Conservation (phyloP, 2,113 vertebrate species). For the Azemiops feae region DNA sequence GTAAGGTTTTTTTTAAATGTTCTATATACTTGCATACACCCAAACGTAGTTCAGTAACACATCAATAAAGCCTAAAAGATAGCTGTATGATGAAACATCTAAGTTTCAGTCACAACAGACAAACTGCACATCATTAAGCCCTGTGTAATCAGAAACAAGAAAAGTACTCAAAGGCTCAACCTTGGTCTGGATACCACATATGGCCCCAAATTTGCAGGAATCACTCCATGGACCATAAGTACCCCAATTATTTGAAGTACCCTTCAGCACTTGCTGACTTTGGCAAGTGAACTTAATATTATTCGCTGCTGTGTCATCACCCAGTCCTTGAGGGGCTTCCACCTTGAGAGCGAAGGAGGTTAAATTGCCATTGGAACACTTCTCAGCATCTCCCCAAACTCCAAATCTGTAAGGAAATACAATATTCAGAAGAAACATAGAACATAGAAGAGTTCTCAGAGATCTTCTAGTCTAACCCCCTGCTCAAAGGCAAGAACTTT, state of each 20-base stretch:
- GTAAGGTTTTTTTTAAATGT: not conserved
- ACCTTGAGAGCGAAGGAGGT: conserved; percentile 58
- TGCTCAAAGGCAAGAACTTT: no score
- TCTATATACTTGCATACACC: not conserved
- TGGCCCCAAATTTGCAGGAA: conserved; percentile 29
- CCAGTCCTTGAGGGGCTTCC: conserved; percentile 20
- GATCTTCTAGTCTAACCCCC: not conserved
- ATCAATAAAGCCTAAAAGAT: not conserved
- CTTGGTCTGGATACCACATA: conserved; percentile 57
- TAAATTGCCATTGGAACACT: conserved; percentile 47
- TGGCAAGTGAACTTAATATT: conserved; percentile 62
- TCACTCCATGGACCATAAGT: conserved; percentile 54
- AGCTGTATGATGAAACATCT: not conserved
- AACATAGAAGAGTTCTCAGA: not conserved
- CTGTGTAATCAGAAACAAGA: conserved; percentile 32
- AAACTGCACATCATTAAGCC: conserved; percentile 48
- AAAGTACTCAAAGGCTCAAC: not conserved
- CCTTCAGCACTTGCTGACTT: conserved; percentile 40
- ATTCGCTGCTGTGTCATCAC: conserved; percentile 59
- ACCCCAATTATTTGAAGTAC: conserved; percentile 47
- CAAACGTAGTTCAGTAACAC: not conserved
- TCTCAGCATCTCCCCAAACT: conserved; percentile 47
- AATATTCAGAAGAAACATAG: not conserved
- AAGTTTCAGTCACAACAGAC: conserved; percentile 50
- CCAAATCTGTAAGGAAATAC: conserved; percentile 49